Evolutionary conservation across 30 jellyfish, hydroid and myxozoan genomes (phyloP).

Genomic region (Aurelia aurita): DNA sequence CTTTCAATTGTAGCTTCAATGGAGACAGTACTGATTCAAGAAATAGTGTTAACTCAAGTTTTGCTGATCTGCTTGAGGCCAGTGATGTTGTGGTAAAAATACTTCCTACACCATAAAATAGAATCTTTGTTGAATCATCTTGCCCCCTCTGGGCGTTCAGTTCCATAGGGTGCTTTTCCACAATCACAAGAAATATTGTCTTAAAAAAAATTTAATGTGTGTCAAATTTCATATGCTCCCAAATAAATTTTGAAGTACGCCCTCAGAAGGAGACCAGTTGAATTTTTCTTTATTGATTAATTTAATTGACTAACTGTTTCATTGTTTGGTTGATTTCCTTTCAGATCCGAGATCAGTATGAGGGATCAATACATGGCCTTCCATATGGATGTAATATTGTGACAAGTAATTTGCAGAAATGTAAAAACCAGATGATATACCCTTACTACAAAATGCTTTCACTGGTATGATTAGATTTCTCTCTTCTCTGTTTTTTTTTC

Average conservation of each 20-base stretch:
- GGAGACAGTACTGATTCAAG: conserved; percentile 58
- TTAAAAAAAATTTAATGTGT: too few species aligned
- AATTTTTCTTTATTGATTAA: too few species aligned
- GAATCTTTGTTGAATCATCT: too few species aligned
- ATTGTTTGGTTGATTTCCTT: background rate
- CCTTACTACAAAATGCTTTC: conserved; percentile 90
- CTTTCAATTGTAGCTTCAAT: conserved; percentile 3
- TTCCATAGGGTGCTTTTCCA: too few species aligned
- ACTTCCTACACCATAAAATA: too few species aligned
- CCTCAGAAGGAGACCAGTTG: too few species aligned
- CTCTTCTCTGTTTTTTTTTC: background rate
- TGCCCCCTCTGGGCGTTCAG: too few species aligned
- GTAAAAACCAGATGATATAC: conserved; percentile 83
- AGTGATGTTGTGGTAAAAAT: conserved; percentile 89
- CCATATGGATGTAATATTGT: conserved; percentile 74
- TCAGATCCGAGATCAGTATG: conserved; percentile 87
- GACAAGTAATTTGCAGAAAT: conserved; percentile 81
- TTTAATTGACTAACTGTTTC: too few species aligned
- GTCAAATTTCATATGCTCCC: too few species aligned
- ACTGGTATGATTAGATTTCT: conserved; percentile 57
- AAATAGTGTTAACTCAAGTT: conserved; percentile 87
- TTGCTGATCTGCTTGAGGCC: conserved; percentile 90
- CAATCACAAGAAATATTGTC: too few species aligned
- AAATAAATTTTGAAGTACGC: too few species aligned
- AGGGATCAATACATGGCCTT: conserved; percentile 76